Evolutionary conservation across 2,113 vertebrate genomes (phyloP).

Genomic region (Australoheros scitulus): DNA sequence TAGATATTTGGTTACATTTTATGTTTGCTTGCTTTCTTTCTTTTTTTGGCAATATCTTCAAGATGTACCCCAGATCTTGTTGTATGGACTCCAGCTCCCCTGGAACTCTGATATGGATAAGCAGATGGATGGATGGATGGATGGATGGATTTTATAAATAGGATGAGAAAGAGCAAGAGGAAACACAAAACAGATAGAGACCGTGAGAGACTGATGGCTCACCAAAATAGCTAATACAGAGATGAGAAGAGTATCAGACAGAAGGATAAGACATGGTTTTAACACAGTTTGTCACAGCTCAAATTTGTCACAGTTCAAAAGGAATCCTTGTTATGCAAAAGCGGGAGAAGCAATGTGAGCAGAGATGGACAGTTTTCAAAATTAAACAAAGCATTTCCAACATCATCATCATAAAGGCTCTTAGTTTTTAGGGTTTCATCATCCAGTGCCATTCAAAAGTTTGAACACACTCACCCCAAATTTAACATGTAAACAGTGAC

Average conservation of each 20-base stretch:
- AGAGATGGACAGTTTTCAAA: neutral
- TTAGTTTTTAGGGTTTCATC: neutral
- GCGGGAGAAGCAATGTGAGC: neutral
- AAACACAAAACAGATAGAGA: neutral
- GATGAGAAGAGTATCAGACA: constrained; percentile 1
- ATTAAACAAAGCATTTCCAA: neutral
- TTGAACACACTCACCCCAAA: no score
- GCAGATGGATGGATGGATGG: neutral
- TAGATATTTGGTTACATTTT: neutral
- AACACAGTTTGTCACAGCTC: constrained; percentile 2
- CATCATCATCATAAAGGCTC: neutral
- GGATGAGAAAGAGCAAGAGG: neutral
- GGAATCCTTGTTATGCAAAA: neutral
- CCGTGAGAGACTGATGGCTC: neutral
- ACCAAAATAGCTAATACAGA: neutral
- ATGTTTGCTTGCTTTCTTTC: neutral
- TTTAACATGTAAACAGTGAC: neutral
- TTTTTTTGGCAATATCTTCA: neutral
- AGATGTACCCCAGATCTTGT: neutral
- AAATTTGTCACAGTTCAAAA: constrained; percentile 32
- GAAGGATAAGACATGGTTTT: neutral
- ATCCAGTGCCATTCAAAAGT: no score
- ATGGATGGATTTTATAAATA: constrained; percentile 1
- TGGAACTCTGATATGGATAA: neutral
- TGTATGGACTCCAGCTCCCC: no score